These are phyloP conservation scores for Dasyornis broadbenti DNA, from an alignment of 2,113 vertebrate species.

Conservation along the genomic window DNA sequence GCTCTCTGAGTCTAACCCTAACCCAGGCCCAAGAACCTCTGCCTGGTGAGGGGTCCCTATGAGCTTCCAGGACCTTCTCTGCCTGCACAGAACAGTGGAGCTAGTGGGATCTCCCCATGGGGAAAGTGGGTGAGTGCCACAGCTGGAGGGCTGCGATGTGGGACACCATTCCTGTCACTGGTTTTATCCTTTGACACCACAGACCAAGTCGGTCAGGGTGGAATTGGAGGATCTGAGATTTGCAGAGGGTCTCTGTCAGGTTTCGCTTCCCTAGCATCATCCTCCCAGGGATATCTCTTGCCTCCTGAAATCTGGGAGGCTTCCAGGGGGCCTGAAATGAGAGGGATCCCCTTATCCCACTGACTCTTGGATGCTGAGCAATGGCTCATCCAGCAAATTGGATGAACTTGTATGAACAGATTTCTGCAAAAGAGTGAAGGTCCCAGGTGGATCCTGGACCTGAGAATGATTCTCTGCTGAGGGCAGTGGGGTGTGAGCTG, in stretches of 20 bases:
- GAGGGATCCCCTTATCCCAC: background rate
- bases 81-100: background rate
- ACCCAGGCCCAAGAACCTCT: background rate
- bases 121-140: background rate
- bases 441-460: fast-evolving
- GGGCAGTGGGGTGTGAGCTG: background rate
- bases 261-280: background rate
- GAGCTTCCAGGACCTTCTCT: background rate
- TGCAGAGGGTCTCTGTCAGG: fast-evolving
- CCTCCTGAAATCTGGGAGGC: background rate
- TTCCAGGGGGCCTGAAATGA: fast-evolving
- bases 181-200: background rate
- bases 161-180: background rate
- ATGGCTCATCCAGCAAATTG: background rate
- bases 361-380: fast-evolving
- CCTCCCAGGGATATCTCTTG: fast-evolving
- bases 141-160: fast-evolving
- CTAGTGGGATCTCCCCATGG: fast-evolving
- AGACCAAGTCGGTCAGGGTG: fast-evolving
- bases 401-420: fast-evolving
- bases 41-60: fast-evolving
- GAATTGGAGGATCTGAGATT: background rate
- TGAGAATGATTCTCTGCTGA: fast-evolving
- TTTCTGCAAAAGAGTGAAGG: background rate
- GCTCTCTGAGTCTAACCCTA: background rate